Evolutionary conservation across 2,113 vertebrate genomes (phyloP).

Genomic region (Strix aluco): DNA sequence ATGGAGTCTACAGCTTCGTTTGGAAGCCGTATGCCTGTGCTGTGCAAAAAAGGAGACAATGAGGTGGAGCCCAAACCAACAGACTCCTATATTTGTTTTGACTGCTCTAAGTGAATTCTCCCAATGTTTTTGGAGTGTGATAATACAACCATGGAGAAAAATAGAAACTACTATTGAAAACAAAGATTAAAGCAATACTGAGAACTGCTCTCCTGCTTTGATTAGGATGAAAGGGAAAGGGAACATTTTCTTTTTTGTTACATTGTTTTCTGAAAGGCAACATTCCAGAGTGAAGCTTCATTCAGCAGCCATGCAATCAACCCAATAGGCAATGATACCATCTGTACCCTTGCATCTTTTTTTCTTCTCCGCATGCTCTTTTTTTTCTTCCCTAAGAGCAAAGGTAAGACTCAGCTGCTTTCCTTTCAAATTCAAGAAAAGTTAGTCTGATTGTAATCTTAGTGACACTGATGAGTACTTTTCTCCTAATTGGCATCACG

Average conservation of each 20-base stretch:
- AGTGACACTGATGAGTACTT: background rate
- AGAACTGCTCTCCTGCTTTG: background rate
- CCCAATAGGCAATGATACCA: background rate
- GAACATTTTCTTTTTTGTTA: background rate
- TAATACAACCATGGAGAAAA: background rate
- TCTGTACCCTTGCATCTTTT: background rate
- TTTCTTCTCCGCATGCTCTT: background rate
- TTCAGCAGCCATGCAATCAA: background rate
- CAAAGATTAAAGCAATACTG: slow-evolving; percentile 16
- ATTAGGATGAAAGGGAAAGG: slow-evolving; percentile 16
- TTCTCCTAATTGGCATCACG: background rate
- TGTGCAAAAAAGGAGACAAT: background rate
- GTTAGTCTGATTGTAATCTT: background rate
- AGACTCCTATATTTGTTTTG: background rate
- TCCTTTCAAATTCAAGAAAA: background rate
- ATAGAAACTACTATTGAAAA: background rate
- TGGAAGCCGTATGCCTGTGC: background rate
- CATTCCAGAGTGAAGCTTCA: background rate
- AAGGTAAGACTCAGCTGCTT: background rate
- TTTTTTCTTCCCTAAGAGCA: background rate
- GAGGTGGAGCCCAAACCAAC: background rate
- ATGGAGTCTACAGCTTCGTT: background rate
- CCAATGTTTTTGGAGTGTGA: background rate
- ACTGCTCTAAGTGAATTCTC: background rate
- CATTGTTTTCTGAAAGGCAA: background rate